A percentile compares a stretch with the other conserved stretches of the same genome.
phyloP scores from a whole-genome alignment of 2,797 vertebrate genomes.

The Enteromius radiatus region DNA sequence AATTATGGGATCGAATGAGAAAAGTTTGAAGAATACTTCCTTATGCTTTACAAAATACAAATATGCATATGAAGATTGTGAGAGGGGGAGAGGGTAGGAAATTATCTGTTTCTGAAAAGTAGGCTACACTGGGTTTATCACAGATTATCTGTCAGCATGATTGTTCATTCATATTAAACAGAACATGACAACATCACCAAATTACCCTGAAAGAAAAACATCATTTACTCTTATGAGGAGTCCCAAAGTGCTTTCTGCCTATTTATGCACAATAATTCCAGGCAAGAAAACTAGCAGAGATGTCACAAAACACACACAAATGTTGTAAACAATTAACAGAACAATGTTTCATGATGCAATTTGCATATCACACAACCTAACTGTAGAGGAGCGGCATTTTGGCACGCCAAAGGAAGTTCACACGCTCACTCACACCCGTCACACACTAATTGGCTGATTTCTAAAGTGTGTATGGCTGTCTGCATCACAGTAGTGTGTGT shows the following conservation, averaged over 20 bases:
- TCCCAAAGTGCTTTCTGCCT: constrained; percentile 42
- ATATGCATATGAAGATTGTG: not conserved
- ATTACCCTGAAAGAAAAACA: constrained; percentile 57
- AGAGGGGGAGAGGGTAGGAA: not conserved
- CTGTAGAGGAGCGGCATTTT: not conserved
- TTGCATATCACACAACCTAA: constrained; percentile 1
- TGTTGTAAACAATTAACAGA: constrained; percentile 36
- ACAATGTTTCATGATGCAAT: constrained; percentile 35
- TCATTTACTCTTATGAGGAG: constrained; percentile 20
- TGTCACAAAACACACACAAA: constrained; percentile 38
- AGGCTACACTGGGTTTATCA: constrained; percentile 50
- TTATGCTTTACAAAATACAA: not conserved
- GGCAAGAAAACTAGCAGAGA: constrained; percentile 37
- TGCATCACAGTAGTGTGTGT: constrained; percentile 32
- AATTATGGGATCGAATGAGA: not conserved
- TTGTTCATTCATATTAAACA: constrained; percentile 50
- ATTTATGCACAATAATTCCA: constrained; percentile 34
- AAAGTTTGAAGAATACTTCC: not conserved
- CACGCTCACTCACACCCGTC: not conserved
- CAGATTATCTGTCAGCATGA: constrained; percentile 58
- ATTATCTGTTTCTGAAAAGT: not conserved
- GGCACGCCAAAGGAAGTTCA: not conserved
- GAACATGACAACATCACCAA: constrained; percentile 49
- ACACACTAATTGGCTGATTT: constrained; percentile 36
- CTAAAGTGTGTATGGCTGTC: constrained; percentile 31